Evolutionary conservation across 1,140 invertebrate genomes (phyloP), one percentile per base, ranked within the genome.

Genomic region (Branchinecta lynchi): DNA sequence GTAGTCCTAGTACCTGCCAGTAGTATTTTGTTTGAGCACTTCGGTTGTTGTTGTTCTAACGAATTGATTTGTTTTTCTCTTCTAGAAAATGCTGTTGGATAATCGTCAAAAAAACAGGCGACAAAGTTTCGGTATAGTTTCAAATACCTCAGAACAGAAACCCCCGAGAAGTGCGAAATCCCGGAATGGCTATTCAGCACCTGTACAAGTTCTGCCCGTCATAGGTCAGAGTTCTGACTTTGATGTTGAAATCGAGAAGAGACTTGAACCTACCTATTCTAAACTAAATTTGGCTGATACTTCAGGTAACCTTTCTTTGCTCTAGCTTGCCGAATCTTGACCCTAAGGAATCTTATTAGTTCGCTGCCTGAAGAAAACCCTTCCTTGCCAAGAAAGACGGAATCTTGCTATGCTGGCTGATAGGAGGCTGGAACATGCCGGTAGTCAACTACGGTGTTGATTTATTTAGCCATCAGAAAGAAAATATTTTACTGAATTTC

Each of bases 181-280:
- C 3, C 12, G 17, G 51, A 20, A 60, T 60, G 68, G 66, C 10
- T 66, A 32, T 72, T 17, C 32, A 69, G 68, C 74, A 10, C 69
- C 70, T 51, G 70, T 75, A 7, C 73, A 74, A 66, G 72, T 75
- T 43, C 71, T 75, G 60, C 69, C 74, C 65, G 74, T 76, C 9
- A 75, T 73, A 67, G 75, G 75, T 68, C 73, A 72, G 44, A 68
- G 70, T 15, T 46, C 70, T 9, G 67, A 69, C 44, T 71, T 45
- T 45, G 71, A 65, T 20, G 65, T 44, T 68, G 45, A 60, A 15
- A 20, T 20, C 12, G 12, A 3, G 17, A 60, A 12, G 12, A 60
- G 17, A 60, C 12, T 60, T 60, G 12, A 60, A 60, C 51, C 51
- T 60, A 15, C 51, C 51, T 12, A 15, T 12, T 60, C 51, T 15